phyloP scores from a whole-genome alignment of 2,888 invertebrate genomes.

The Xylophagus ater region DNA sequence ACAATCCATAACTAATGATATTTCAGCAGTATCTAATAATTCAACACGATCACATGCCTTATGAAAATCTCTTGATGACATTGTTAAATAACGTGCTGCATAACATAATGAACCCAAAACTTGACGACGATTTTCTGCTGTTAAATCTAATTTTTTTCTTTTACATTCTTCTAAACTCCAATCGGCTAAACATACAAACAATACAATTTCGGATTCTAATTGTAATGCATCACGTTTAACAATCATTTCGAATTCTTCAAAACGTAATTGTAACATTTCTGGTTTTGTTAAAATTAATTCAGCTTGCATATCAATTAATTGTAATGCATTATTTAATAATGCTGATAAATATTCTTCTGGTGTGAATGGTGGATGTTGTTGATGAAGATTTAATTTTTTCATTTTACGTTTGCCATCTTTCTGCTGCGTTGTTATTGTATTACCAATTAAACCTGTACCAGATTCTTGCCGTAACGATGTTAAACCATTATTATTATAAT shows the following conservation, averaged over 20 bases:
- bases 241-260: constrained; percentile 38
- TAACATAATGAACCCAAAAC: constrained; percentile 37
- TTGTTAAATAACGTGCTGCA: constrained; percentile 33
- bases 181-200: constrained; percentile 36
- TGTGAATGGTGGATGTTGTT: constrained; percentile 33
- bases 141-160: constrained; percentile 32
- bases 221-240: constrained; percentile 36
- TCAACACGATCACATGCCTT: constrained; percentile 35
- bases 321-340: constrained; percentile 35
- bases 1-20: constrained; percentile 30
- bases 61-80: constrained; percentile 31
- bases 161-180: constrained; percentile 38
- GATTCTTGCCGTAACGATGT: constrained; percentile 18
- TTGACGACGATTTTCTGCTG: constrained; percentile 34
- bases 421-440: constrained; percentile 27
- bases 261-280: constrained; percentile 32
- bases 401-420: constrained; percentile 16
- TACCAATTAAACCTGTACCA: constrained; percentile 15
- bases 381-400: constrained; percentile 9
- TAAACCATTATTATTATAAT: constrained; percentile 34
- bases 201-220: constrained; percentile 32
- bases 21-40: constrained; percentile 32
- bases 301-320: constrained; percentile 39
- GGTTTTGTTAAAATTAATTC: constrained; percentile 31
- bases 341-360: constrained; percentile 37